Conservation (phyloP, 2,797 vertebrate genomes). For the Anguilla megastoma region DNA sequence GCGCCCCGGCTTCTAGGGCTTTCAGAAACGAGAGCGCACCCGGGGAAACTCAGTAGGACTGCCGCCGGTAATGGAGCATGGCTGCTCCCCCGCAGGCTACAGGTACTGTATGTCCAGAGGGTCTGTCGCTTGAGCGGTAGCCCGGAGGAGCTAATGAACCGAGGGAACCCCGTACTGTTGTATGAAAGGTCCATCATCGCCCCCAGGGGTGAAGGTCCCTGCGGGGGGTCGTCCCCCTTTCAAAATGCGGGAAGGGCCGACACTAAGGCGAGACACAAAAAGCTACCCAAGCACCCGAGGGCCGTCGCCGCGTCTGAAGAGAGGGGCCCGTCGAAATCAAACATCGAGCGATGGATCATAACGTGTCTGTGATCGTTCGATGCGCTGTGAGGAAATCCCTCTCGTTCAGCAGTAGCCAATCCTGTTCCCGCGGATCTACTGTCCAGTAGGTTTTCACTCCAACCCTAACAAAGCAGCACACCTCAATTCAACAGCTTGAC, state of each 20-base stretch:
- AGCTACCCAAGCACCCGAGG: no score
- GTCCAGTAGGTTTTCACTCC: no score
- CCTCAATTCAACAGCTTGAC: no score
- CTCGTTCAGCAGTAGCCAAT: not conserved
- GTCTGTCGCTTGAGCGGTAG: not conserved
- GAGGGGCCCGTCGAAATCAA: not conserved
- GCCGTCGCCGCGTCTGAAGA: not conserved
- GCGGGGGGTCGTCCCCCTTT: not conserved
- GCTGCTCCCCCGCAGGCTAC: not conserved
- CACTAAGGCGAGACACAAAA: no score
- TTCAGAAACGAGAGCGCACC: not conserved
- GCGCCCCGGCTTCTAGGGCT: not conserved
- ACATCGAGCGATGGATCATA: not conserved
- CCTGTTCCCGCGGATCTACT: no score
- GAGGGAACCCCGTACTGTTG: not conserved
- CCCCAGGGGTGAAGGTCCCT: not conserved
- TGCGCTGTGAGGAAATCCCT: not conserved
- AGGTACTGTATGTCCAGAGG: not conserved
- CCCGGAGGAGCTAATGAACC: not conserved
- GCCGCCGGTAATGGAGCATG: not conserved
- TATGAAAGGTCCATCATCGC: not conserved
- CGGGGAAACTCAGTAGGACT: not conserved
- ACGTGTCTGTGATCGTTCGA: not conserved
- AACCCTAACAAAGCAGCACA: no score
- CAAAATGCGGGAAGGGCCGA: not conserved